Evolutionary conservation across 2,797 vertebrate genomes (phyloP).

Genomic region (Hylomyscus alleni): DNA sequence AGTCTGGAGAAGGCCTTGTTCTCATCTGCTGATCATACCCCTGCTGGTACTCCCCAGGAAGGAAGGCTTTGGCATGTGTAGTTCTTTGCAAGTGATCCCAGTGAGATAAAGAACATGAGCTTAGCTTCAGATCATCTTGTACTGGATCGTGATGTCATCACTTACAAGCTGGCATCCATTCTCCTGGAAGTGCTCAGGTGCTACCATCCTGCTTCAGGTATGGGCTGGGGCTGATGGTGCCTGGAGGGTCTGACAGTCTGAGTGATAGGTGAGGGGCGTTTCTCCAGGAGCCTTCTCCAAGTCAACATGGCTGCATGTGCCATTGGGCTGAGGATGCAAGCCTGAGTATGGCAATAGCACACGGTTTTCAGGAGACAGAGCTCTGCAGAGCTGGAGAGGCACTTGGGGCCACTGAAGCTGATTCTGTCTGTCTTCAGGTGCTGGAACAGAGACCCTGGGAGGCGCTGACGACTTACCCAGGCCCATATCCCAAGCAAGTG

Average conservation of each 20-base stretch:
- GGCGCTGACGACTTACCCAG: not conserved
- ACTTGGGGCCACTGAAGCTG: not conserved
- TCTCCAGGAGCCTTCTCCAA: not conserved
- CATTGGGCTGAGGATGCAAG: not conserved
- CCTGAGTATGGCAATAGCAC: too few relatives aligned
- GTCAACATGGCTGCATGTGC: not conserved
- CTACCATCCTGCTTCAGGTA: not conserved
- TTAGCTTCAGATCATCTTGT: not conserved
- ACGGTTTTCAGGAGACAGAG: not conserved
- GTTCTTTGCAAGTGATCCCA: not conserved
- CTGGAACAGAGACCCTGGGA: not conserved
- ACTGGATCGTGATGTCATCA: not conserved
- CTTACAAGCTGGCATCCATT: not conserved
- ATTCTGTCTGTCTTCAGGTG: not conserved
- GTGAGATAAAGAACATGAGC: not conserved
- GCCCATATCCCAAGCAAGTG: not conserved
- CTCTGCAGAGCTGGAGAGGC: not conserved
- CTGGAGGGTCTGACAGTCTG: constrained; percentile 17
- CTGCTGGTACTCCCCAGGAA: not conserved
- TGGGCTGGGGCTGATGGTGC: not conserved
- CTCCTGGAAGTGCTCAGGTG: not conserved
- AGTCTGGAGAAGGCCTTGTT: not conserved
- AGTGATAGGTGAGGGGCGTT: not conserved
- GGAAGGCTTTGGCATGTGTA: not conserved
- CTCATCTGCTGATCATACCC: not conserved